Conservation (phyloP, 2,797 vertebrate genomes). For the Peromyscus attwateri region DNA sequence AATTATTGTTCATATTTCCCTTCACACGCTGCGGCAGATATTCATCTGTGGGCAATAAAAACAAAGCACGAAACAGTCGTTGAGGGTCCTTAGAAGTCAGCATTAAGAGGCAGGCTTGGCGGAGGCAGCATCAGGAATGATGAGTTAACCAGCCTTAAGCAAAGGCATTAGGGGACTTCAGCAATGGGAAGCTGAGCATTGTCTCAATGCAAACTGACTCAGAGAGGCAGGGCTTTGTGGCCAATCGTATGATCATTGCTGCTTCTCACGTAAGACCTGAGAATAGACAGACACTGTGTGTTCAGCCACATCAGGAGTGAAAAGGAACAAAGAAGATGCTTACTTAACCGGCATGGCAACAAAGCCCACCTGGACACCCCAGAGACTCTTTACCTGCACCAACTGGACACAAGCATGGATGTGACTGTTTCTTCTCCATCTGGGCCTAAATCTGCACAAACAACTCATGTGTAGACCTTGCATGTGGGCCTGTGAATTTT, state of each 20-base stretch:
- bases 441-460: conserved; percentile 6
- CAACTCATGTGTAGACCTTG: background rate
- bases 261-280: background rate
- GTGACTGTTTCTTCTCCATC: background rate
- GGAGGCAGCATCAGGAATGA: background rate
- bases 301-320: conserved; percentile 33
- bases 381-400: background rate
- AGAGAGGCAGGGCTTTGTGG: background rate
- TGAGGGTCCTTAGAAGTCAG: conserved; percentile 13
- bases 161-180: background rate
- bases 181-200: background rate
- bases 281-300: conserved; percentile 21
- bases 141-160: background rate
- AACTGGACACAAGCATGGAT: background rate
- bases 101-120: background rate
- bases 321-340: background rate
- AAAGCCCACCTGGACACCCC: background rate
- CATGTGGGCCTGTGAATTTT: background rate
- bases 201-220: background rate
- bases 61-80: conserved; percentile 21
- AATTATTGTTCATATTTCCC: conserved; percentile 65
- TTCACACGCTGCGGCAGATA: conserved; percentile 51
- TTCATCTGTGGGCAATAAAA: conserved; percentile 57
- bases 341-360: background rate
- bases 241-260: background rate